Evolutionary conservation across 2,113 vertebrate genomes (phyloP), one percentile per base, ranked within the genome.

Genomic region (Gila orcuttii): DNA sequence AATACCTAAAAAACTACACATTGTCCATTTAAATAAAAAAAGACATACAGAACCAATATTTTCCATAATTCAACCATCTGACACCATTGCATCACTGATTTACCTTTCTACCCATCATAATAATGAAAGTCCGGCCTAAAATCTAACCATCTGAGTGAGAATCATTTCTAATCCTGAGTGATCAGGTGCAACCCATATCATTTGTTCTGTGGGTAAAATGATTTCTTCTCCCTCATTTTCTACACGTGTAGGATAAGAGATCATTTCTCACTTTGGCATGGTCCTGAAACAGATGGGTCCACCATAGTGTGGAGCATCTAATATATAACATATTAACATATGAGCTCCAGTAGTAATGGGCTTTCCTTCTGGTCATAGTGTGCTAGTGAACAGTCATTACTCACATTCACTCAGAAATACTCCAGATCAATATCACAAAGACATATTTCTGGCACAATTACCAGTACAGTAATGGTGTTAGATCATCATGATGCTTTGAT

Each of bases 231-330:
- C 33, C n/a, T 80, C 25, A 60, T 77, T 60, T 74, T 47, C 25
- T 80, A 23, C 36, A 59, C 13, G 23, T 82, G 17, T 68, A 77
- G 31, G 76, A 39, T 88, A 50, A 55, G 55, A 12, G 36, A 76
- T 76, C 12, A 75, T 79, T 88, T 71, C n/a, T 36, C 45, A 62
- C 66, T 78, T 79, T 86, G 85, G 82, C 77, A 66, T 36, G 4
- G 47, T 71, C 39, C 31, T 76, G 21, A 13, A 84, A 83, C 79
- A 79, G 50, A 83, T 85, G 74, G 75, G 79, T 62, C 25, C 31
- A 66, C 71, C 13, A 75, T 57, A 79, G 57, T 64, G 25, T 50
- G 3, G 21, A 33, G 69, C 36, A 68, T n/a, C 62, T 73, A 69
- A 19, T 33, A 33, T 33, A 33, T 33, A 33, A 33, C 31, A 33